Evolutionary conservation across 1,140 invertebrate genomes (phyloP), one percentile per base, ranked within the genome.

Genomic region (Armadillidium nasatum): DNA sequence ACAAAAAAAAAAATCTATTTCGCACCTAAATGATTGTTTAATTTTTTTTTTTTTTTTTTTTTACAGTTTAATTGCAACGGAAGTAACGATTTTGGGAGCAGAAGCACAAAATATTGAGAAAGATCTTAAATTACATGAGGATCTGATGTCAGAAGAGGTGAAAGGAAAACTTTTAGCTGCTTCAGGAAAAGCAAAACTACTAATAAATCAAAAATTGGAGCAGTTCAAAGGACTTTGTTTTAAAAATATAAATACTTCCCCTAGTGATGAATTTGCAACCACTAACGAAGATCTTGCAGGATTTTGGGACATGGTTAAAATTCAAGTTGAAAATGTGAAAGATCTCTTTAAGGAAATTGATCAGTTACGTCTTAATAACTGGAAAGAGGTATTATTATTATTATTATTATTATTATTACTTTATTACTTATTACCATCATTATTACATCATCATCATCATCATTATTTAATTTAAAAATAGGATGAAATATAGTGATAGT

Each of bases 281-380:
- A 96, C 93, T 6, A 87, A 89, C 82, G 90, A 93, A 82, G 96
- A 98, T 85, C 87, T 97, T 73, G 93, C 92, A 82, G 96, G 96
- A 19, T 97, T 97, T 86, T 98, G 95, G 95, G 96, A 97, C 85
- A 96, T 98, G 94, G 93, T 98, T 9, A 90, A 90, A 84, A 88
- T 97, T 68, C 96, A 97, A 85, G 90, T 95, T 9, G 89, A 90
- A 45, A 91, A 94, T 85, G 88, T 95, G 19, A 89, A 94, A 83
- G 87, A 89, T 9, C 86, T 93, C 75, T 96, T 94, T 84, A 86
- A 89, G 9, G 91, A 94, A 76, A 89, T 97, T 67, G 89, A 91
- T 23, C 82, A 83, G 19, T 85, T 94, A 22, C 89, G 88, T 82
- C 86, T 85, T 23, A 93, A 91, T 79, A 88, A 89, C 66, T 95